phyloP scores from a whole-genome alignment of 2,888 invertebrate species.

The Metellina segmentata region DNA sequence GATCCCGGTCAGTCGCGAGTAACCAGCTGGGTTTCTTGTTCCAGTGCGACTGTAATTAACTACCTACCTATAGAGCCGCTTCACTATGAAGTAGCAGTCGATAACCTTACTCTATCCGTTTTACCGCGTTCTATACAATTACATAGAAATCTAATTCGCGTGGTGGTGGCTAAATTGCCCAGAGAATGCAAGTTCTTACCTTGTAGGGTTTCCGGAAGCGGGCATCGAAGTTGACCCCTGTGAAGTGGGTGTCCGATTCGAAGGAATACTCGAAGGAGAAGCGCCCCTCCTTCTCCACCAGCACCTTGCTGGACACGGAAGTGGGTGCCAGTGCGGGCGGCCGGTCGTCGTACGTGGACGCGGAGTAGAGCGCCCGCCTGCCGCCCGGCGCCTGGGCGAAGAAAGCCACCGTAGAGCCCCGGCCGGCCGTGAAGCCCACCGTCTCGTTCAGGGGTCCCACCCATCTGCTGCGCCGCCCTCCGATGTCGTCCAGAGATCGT shows the following conservation, averaged over 20 bases:
- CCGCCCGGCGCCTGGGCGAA: constrained; percentile 26
- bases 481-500: constrained; percentile 15
- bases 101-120: too few species aligned
- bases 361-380: constrained; percentile 54
- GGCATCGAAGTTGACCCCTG: constrained; percentile 62
- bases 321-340: constrained; percentile 57
- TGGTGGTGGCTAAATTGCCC: too few species aligned
- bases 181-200: constrained; percentile 19
- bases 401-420: constrained; percentile 61
- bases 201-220: constrained; percentile 59
- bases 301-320: constrained; percentile 64
- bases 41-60: too few species aligned
- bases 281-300: background rate
- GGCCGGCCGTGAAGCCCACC: constrained; percentile 56
- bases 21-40: too few species aligned
- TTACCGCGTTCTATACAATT: too few species aligned
- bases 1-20: too few species aligned
- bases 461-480: constrained; percentile 10
- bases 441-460: constrained; percentile 52
- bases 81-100: too few species aligned
- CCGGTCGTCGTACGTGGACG: constrained; percentile 70
- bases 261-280: constrained; percentile 47
- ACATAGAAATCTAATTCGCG: too few species aligned
- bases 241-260: constrained; percentile 25
- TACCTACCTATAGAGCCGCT: too few species aligned